Base-by-base conservation (phyloP, 1,140 invertebrate species). In the Pantala flavescens region DNA sequence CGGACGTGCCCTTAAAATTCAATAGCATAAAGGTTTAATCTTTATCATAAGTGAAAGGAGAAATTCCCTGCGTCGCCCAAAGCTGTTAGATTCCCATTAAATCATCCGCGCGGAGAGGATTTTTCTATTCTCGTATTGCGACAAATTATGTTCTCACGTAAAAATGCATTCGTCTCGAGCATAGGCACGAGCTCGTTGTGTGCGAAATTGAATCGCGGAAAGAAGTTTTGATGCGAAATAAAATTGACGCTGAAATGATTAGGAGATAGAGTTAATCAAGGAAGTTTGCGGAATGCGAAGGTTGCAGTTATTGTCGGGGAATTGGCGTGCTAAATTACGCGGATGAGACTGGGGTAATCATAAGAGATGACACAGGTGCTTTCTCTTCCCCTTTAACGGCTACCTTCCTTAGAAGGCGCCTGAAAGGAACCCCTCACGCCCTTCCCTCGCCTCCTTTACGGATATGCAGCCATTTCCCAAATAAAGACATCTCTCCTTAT, bases 381-480 rank as follows among this genome's bases (percentile, higher is more conserved):
- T 63, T 63, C 49, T 63, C 49, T 63, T 63, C 49, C 16, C 3
- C 12, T 63, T 63, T 63, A 36, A 63, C 49, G 49, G 16, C 49
- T 3, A 63, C n/a, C 12, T 21, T 63, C 49, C 49, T 19, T 63
- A 63, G 1, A 63, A 63, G 49, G 49, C 12, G 12, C 49, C 49
- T 63, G 49, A 63, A 63, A 63, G 49, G 49, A 2, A 36, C 28
- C 28, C 28, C 28, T 36, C 9, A 5, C 28, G 28, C 28, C 28
- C 49, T 21, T 63, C 49, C 49, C 12, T 21, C 16, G n/a, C 49
- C 16, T 63, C 49, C 49, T 21, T 63, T 21, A 7, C 49, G 49
- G 49, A 63, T 63, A 63, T 21, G 49, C 49, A 63, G 49, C 14
- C 49, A 63, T 63, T 63, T 63, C 49, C 49, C 49, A 63, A 63